Percentiles rank a stretch among this genome's conserved stretches.
Conservation (phyloP, 2,888 invertebrate genomes). For the Gasteruption jaculator region DNA sequence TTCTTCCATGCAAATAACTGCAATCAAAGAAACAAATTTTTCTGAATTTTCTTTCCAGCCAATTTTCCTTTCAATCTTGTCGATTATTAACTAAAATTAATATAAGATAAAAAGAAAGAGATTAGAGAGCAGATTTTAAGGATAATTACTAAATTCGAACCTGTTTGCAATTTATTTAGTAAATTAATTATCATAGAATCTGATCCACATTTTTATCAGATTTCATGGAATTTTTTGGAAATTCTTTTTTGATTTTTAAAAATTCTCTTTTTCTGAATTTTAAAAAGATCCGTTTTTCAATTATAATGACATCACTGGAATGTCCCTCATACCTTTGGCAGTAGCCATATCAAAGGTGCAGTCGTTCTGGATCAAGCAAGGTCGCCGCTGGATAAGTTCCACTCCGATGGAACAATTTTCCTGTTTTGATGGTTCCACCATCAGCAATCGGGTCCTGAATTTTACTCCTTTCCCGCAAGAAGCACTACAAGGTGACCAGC, state of each 20-base stretch:
- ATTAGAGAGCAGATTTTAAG: neutral
- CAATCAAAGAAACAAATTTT: constrained; percentile 23
- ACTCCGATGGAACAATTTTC: constrained; percentile 64
- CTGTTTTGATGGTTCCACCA: constrained; percentile 64
- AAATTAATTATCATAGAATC: too few species aligned
- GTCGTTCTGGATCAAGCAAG: constrained; percentile 64
- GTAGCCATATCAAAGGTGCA: constrained; percentile 71
- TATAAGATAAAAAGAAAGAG: neutral
- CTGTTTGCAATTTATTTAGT: too few species aligned
- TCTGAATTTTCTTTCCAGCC: constrained; percentile 7
- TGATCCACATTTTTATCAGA: too few species aligned
- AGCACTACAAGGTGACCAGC: constrained; percentile 89
- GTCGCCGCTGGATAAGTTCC: constrained; percentile 71
- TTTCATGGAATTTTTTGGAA: too few species aligned
- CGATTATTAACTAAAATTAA: constrained; percentile 8
- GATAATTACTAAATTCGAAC: too few species aligned
- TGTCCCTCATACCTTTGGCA: constrained; percentile 62
- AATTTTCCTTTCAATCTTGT: constrained; percentile 11
- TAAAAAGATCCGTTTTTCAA: too few species aligned
- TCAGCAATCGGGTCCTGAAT: constrained; percentile 66
- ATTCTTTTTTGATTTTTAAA: too few species aligned
- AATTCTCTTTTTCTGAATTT: too few species aligned
- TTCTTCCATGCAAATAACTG: constrained; percentile 79
- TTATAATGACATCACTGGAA: too few species aligned
- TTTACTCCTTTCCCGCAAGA: constrained; percentile 81